Evolutionary conservation across 2,797 vertebrate species (phyloP), one percentile per base, ranked within the genome.

Genomic region (Erethizon dorsatum): DNA sequence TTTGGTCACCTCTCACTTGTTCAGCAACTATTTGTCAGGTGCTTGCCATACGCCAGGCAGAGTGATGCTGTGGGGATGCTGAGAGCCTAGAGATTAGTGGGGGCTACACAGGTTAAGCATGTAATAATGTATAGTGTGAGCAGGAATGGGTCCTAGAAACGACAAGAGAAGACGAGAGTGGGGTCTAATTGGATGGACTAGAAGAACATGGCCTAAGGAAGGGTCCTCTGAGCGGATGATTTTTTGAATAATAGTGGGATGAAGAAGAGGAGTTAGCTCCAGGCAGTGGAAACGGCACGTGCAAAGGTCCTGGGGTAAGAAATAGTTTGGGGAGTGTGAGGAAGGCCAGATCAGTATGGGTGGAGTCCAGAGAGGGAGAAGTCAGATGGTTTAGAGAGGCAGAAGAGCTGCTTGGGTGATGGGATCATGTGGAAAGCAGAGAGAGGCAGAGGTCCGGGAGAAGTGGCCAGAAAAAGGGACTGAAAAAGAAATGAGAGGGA

Each of bases 241-340:
- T 85, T 90, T 85, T 65, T 37, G 15, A 9, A 28, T 57, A 77
- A 83, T 33, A 7, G 10, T 24, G 24, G 90, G 33, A 84, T 47
- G 6, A 54, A 26, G 52, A 77, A 33, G 20, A 52, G 0, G 59
- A 50, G 5, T 91, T 65, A 75, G 77, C 7, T 83, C 63, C 13
- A 1, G 26, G 63, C 3, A 63, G 31, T 75, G n/a, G 63, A 52
- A 50, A 89, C 0, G 50, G 41, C 7, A 13, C 1, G 31, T 94
- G 31, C 52, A 87, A 96, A 96, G 96, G 77, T 33, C 87, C 87
- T 91, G 97, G 56, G 87, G 75, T 54, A 24, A 57, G 2, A 63
- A 18, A 45, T 67, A 61, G 31, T 54, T 50, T 33, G 14, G 13
- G 28, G 26, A 59, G 61, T 31, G 0, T 41, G 41, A 45, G 6